Base-by-base conservation (phyloP, 2,113 vertebrate genomes). In the Tilapia sparmanii region DNA sequence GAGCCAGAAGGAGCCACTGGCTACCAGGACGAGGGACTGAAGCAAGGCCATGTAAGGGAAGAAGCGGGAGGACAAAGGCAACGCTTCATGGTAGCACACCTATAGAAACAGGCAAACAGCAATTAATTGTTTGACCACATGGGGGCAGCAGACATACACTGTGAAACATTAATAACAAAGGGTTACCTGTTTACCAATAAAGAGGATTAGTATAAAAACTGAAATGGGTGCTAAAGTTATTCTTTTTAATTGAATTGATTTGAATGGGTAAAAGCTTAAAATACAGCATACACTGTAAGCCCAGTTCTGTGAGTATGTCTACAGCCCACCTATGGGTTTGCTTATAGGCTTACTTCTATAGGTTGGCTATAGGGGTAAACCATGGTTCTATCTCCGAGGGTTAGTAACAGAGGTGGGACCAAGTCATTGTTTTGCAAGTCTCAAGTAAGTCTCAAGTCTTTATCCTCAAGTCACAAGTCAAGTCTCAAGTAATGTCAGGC, bases 1-100 rank as follows among this genome's bases (percentile, higher is more conserved):
- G 86, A 97, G 96, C 97, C 97, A 97, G 94, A 97, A 97, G 88
- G 96, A 97, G 63, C 97, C 96, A 15, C 96, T 96, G 87, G 96
- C 96, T 8, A 97, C 91, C 82, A 97, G 92, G 8, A 97, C 31
- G 6, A 97, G 91, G 3, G 96, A 95, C 68, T 97, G 96, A 52
- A 97, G 91, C 81, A 97, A 87, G 24, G 96, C 95, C 78, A 97
- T 85, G 81, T 97, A 97, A 54, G 97, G 97, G 85, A 97, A 96
- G 92, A 97, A 96, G 26, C 97, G 97, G 6, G 96, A 97, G 85
- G 95, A 95, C 95, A 96, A 93, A 13, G 97, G 97, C 87, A 97
- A 87, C 4, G 95, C 96, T 73, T 96, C 91, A 9, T 97, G 96
- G 94, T 97, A 97, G 90, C 97, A 97, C 80, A 97, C 95, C 84